Base-by-base conservation (phyloP, 2,113 vertebrate genomes). In the Camelus bactrianus region DNA sequence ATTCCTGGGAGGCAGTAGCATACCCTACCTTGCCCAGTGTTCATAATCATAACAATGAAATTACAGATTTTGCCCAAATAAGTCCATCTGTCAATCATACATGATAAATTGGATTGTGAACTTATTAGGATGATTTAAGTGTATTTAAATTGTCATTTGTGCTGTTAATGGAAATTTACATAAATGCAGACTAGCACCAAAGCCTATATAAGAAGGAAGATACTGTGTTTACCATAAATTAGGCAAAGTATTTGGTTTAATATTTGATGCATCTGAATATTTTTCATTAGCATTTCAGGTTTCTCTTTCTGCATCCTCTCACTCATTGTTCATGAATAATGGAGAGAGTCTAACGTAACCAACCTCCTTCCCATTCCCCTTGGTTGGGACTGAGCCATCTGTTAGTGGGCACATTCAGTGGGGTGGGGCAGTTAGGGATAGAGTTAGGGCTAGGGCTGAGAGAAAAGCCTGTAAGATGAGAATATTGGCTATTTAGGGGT, bases 91-190 rank as follows among this genome's bases (percentile, higher is more conserved):
- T 70, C 85, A 72, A 56, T 84, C 35, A 80, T 48, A 50, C 15
- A 64, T 35, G 56, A 82, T 87, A 77, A 92, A 69, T 50, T 79
- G 35, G 8, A 93, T 94, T 88, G 52, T 38, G 2, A 82, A 65
- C 54, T 67, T 90, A 70, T 93, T 84, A 69, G 75, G 72, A 70
- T 83, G 56, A 93, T 52, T 62, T 92, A 65, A 91, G 84, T 90
- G 35, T 80, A 77, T 70, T 62, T 73, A 93, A 86, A 79, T 73
- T 58, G 22, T 22, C 22, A 75, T 64, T 85, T 96, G 24, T 48
- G 79, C 24, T 60, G n/a, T 3, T 92, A 20, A 52, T 65, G 48
- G 52, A 75, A 38, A 81, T 91, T 89, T 76, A 76, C 35, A 42
- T 58, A 82, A 89, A 48, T 72, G 52, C 65, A 85, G 52, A 76